Conservation (phyloP, 2,888 invertebrate genomes). For the Eupithecia dodoneata region DNA sequence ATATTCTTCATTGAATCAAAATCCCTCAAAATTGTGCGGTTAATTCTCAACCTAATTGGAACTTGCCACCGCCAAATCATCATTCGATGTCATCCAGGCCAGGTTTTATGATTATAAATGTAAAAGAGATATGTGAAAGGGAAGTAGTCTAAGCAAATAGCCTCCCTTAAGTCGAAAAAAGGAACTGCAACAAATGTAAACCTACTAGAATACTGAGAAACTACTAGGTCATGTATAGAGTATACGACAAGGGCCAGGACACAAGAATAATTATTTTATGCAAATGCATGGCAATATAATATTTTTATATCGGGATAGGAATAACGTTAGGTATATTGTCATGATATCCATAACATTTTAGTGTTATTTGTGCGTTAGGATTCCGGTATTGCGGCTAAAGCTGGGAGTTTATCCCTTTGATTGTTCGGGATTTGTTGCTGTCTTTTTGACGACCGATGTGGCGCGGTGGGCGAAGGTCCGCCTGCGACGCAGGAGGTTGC, state of each 20-base stretch:
- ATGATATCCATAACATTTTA: slow-evolving; percentile 39
- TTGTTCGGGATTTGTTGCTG: not conserved
- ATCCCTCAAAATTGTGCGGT: not conserved
- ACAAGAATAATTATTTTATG: not conserved
- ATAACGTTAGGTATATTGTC: slow-evolving; percentile 22
- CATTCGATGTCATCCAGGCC: not conserved
- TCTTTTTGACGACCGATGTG: not conserved
- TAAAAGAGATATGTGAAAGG: not conserved
- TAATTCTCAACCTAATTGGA: not conserved
- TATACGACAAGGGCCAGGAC: too few relatives aligned
- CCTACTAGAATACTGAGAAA: not conserved
- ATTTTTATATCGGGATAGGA: slow-evolving; percentile 35
- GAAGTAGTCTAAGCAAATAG: not conserved
- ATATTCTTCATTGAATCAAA: too few relatives aligned
- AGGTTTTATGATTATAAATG: not conserved
- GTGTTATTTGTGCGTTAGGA: slow-evolving; percentile 34
- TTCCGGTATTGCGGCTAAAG: slow-evolving; percentile 24
- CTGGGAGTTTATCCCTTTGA: slow-evolving; percentile 16
- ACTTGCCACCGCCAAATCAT: not conserved
- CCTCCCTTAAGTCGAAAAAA: not conserved
- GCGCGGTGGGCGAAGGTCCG: too few relatives aligned
- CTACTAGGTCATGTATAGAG: not conserved
- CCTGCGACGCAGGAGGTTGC: too few relatives aligned
- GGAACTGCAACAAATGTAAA: not conserved
- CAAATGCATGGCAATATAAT: slow-evolving; percentile 21